Conservation (phyloP, 2,888 invertebrate genomes). For the Diabrotica balteata region DNA sequence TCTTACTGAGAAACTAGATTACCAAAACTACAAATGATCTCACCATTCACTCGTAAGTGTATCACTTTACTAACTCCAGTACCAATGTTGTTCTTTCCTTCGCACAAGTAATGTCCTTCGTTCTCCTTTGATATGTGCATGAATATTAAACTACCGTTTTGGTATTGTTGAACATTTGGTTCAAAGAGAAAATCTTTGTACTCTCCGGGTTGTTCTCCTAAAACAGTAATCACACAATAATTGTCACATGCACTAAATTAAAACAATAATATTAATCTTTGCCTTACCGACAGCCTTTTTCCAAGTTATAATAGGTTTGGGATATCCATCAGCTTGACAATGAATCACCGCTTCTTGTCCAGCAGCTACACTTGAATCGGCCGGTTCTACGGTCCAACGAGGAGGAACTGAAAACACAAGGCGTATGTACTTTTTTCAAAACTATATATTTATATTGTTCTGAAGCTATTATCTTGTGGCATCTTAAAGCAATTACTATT, state of each 20-base stretch:
- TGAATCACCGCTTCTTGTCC: conserved; percentile 85
- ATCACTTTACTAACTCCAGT: conserved; percentile 92
- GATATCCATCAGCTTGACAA: conserved; percentile 92
- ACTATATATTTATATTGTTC: too few species aligned
- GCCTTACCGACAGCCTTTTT: conserved; percentile 82
- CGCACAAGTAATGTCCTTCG: conserved; percentile 91
- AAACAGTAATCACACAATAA: background rate
- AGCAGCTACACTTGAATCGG: conserved; percentile 81
- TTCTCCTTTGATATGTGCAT: conserved; percentile 84
- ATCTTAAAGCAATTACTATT: too few species aligned
- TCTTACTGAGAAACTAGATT: too few species aligned
- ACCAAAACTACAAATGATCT: conserved; percentile 50
- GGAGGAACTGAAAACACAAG: conserved; percentile 76
- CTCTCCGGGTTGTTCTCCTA: conserved; percentile 75
- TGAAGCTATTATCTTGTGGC: too few species aligned
- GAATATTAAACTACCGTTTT: conserved; percentile 85
- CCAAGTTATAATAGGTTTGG: conserved; percentile 88
- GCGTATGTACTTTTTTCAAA: too few species aligned
- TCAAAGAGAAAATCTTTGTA: conserved; percentile 85
- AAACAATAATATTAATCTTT: background rate
- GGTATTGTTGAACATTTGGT: conserved; percentile 77
- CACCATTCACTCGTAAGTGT: conserved; percentile 88
- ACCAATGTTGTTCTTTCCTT: conserved; percentile 91
- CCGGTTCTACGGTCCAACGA: conserved; percentile 86
- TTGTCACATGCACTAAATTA: background rate